These are phyloP conservation scores for Cyphomyrus discorhynchus DNA, from an alignment of 2,113 vertebrate species.

Conservation along the genomic window DNA sequence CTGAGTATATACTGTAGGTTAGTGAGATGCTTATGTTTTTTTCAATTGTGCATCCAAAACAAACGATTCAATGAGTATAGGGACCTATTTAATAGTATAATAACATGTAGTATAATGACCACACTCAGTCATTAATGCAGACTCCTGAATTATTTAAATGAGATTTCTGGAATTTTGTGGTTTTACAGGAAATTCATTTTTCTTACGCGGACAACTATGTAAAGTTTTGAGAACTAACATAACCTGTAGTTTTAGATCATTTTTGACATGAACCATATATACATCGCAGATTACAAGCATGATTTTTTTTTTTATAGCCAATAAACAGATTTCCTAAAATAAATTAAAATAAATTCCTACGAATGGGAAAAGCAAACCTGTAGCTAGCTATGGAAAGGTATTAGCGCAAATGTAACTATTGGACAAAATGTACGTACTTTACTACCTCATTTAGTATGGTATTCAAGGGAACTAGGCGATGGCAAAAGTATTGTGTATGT, in stretches of 20 bases:
- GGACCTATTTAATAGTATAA: neutral
- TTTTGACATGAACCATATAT: neutral
- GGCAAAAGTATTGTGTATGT: neutral
- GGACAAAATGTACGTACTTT: neutral
- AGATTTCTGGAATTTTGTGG: neutral
- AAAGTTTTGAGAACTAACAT: neutral
- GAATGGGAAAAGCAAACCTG: neutral
- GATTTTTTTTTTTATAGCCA: neutral
- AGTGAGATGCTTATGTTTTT: neutral
- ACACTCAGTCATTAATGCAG: neutral
- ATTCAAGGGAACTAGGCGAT: neutral
- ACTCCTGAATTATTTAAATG: neutral
- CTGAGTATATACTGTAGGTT: neutral
- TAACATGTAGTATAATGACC: neutral
- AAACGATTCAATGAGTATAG: neutral
- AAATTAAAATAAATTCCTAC: neutral
- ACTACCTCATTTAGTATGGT: neutral
- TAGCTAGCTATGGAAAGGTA: neutral
- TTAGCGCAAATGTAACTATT: neutral
- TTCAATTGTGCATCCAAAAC: neutral
- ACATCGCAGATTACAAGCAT: neutral
- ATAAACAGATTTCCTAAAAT: neutral
- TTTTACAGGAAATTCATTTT: neutral
- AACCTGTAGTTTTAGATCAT: neutral
- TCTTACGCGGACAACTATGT: neutral